Conservation (phyloP, 1,140 invertebrate genomes). For the Whitmania pigra region DNA sequence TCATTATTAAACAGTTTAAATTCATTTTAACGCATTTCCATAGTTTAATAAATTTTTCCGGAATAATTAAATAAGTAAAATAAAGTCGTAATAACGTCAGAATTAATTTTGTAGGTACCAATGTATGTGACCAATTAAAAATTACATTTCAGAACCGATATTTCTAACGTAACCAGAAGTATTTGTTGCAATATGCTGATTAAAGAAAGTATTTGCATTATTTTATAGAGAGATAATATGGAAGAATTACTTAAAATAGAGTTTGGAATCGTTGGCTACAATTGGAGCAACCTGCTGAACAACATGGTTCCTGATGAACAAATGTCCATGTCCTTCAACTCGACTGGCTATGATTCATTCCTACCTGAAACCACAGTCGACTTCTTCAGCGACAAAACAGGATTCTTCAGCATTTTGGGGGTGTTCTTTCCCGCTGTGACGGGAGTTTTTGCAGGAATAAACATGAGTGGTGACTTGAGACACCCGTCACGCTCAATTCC, state of each 20-base stretch:
- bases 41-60: background rate
- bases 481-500: slow-evolving; percentile 83
- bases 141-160: no score
- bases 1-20: slow-evolving; percentile 4
- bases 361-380: background rate
- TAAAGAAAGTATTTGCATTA: no score
- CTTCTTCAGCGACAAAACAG: slow-evolving; percentile 23
- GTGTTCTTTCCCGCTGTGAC: slow-evolving; percentile 48
- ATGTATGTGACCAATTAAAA: no score
- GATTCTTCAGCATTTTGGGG: slow-evolving; percentile 61
- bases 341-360: background rate
- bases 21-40: background rate
- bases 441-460: slow-evolving; percentile 74
- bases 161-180: no score
- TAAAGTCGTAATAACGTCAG: no score
- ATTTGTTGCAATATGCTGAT: no score
- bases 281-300: slow-evolving; percentile 53
- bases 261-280: slow-evolving; percentile 72
- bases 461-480: slow-evolving; percentile 89
- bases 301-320: no score
- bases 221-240: no score
- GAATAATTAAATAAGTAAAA: no score
- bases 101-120: no score
- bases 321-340: no score
- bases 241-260: slow-evolving; percentile 41